phyloP scores from a whole-genome alignment of 2,888 invertebrate genomes.

The Phaonia tiefii region DNA sequence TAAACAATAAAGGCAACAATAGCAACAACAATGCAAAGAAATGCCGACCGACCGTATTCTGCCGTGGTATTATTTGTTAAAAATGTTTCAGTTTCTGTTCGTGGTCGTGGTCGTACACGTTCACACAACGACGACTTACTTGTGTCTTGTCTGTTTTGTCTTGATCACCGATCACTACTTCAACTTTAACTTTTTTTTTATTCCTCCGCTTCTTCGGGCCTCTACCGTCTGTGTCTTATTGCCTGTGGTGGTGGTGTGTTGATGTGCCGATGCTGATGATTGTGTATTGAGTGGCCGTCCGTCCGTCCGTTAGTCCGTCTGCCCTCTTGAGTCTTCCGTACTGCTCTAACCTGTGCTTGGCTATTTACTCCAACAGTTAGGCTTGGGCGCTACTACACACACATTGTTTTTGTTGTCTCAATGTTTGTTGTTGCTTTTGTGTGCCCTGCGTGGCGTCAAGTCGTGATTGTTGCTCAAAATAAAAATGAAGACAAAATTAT shows the following conservation, averaged over 20 bases:
- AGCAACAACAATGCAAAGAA: slow-evolving; percentile 60
- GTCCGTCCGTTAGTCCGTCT: slow-evolving; percentile 32
- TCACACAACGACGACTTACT: slow-evolving; percentile 66
- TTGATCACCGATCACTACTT: slow-evolving; percentile 62
- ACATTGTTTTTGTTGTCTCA: too few relatives aligned
- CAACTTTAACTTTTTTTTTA: slow-evolving; percentile 46
- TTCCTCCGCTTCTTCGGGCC: slow-evolving; percentile 30
- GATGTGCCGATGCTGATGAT: not conserved
- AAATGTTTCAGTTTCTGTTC: slow-evolving; percentile 63
- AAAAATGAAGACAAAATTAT: slow-evolving; percentile 68
- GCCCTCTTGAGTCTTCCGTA: slow-evolving; percentile 53
- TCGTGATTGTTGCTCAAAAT: slow-evolving; percentile 64
- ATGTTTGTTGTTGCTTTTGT: slow-evolving; percentile 32
- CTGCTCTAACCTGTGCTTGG: slow-evolving; percentile 63
- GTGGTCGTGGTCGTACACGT: slow-evolving; percentile 65
- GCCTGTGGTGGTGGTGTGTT: slow-evolving; percentile 46
- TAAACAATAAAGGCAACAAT: slow-evolving; percentile 44
- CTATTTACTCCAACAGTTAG: slow-evolving; percentile 41
- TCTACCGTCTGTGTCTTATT: slow-evolving; percentile 36
- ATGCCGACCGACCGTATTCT: slow-evolving; percentile 8
- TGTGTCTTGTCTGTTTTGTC: slow-evolving; percentile 62
- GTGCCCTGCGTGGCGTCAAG: slow-evolving; percentile 64
- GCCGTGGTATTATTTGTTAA: slow-evolving; percentile 32
- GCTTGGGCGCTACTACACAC: slow-evolving; percentile 49
- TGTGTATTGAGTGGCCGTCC: slow-evolving; percentile 12